Evolutionary conservation across 2,888 invertebrate genomes (phyloP).

Genomic region (Drosophila mayaguana): DNA sequence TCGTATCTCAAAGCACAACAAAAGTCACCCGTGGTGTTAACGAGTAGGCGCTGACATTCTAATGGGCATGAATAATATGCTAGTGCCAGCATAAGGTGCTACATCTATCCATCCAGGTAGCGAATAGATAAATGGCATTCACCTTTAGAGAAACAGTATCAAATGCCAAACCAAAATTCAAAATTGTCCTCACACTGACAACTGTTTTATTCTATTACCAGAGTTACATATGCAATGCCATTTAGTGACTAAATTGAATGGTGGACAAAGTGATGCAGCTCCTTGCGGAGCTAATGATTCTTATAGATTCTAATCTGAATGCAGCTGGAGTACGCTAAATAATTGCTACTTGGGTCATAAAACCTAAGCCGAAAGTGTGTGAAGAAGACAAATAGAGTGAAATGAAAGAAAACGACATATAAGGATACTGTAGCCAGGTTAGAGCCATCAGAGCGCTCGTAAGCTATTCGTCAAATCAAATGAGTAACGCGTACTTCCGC

Average conservation of each 20-base stretch:
- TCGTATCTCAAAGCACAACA: conserved; percentile 4
- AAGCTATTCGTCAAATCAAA: conserved; percentile 61
- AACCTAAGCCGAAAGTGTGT: not conserved
- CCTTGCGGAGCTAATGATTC: not conserved
- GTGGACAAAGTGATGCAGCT: not conserved
- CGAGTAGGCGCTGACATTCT: conserved; percentile 15
- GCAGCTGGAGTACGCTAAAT: conserved; percentile 48
- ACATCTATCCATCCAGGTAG: not conserved
- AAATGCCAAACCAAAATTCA: not conserved
- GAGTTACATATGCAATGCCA: not conserved
- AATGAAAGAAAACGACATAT: not conserved
- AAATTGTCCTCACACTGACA: not conserved
- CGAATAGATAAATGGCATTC: not conserved
- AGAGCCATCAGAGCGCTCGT: conserved; percentile 1
- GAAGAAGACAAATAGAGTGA: not conserved
- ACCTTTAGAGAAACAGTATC: not conserved
- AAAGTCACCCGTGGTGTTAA: conserved; percentile 15
- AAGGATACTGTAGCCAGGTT: conserved; percentile 4
- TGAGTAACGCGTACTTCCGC: conserved; percentile 78
- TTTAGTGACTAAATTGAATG: not conserved
- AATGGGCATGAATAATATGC: conserved; percentile 12
- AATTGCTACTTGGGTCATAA: conserved; percentile 21
- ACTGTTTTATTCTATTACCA: not conserved
- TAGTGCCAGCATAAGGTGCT: not conserved
- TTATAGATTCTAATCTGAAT: conserved; percentile 21